Percentiles rank a stretch among this genome's conserved stretches.
These are phyloP conservation scores for Marmota flaviventris DNA, from an alignment of 2,113 vertebrate genomes.

Conservation along the genomic window DNA sequence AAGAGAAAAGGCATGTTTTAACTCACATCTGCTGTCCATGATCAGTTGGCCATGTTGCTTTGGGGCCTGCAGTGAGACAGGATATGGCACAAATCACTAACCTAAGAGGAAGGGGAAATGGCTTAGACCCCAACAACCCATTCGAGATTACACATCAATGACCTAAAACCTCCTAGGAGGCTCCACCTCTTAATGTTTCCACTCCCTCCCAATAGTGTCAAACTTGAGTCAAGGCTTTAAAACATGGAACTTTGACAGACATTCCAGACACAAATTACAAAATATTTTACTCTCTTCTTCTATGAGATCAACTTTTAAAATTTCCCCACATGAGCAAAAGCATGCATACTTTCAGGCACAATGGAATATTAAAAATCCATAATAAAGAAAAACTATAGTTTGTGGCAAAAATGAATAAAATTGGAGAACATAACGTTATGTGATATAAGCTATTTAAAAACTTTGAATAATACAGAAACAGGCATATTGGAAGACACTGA, in stretches of 20 bases:
- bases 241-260: not conserved
- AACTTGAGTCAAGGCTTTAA: not conserved
- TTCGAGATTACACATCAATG: not conserved
- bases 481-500: not conserved
- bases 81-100: not conserved
- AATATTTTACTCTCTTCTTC: not conserved
- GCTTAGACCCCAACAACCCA: not conserved
- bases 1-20: not conserved
- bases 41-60: not conserved
- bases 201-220: rapidly evolving
- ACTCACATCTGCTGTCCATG: not conserved
- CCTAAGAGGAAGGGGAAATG: not conserved
- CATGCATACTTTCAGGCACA: not conserved
- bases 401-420: not conserved
- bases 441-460: not conserved
- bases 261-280: not conserved
- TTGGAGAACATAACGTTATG: not conserved
- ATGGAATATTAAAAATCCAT: not conserved
- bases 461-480: not conserved
- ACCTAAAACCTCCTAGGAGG: not conserved
- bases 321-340: not conserved
- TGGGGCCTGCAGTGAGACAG: not conserved
- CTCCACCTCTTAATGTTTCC: not conserved
- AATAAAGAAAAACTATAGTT: not conserved
- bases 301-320: not conserved